Percentiles rank a stretch among this genome's conserved stretches.
Conservation (phyloP, 2,888 invertebrate species). For the Luperina testacea region DNA sequence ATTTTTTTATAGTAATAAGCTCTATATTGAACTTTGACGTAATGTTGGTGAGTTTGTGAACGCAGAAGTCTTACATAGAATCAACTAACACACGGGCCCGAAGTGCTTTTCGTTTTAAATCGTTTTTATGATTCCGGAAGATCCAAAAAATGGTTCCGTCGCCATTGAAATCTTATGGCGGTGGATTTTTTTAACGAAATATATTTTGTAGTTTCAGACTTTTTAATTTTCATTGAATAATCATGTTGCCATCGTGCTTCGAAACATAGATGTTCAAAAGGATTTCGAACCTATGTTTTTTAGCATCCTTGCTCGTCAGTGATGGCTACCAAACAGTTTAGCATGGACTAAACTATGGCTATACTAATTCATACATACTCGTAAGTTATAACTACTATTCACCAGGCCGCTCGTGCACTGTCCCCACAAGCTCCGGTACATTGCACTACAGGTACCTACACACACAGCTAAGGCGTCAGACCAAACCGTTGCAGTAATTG, state of each 20-base stretch:
- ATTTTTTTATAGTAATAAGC: neutral
- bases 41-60: neutral
- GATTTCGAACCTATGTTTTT: neutral
- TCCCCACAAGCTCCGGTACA: neutral
- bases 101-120: neutral
- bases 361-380: neutral
- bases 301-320: neutral
- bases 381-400: neutral
- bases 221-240: neutral
- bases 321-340: neutral
- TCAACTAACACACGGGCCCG: neutral
- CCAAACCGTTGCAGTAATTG: slow-evolving; percentile 7
- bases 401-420: neutral
- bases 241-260: no score
- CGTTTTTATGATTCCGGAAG: neutral
- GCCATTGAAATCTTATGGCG: neutral
- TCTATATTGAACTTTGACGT: neutral
- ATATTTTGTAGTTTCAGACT: neutral
- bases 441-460: neutral
- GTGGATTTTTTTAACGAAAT: neutral
- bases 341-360: neutral
- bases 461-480: neutral
- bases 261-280: neutral
- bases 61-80: no score
- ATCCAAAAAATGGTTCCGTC: neutral